phyloP scores from a whole-genome alignment of 2,797 vertebrate species.

The Lithobates sylvaticus region DNA sequence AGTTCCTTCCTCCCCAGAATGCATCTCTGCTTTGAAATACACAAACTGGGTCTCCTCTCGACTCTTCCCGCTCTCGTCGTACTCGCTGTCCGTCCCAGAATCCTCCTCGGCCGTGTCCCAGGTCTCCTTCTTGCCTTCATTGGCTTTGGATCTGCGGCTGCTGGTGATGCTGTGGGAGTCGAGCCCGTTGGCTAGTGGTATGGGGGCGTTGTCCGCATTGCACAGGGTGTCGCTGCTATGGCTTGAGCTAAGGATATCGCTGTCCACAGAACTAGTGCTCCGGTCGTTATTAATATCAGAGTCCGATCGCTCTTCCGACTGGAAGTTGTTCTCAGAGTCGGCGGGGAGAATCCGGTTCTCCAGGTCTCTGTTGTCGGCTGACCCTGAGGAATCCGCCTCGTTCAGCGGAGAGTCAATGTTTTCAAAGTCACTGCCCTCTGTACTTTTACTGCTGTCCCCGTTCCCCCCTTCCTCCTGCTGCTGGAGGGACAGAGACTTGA shows the following conservation, averaged over 20 bases:
- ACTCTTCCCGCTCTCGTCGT: constrained; percentile 94
- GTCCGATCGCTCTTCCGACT: constrained; percentile 93
- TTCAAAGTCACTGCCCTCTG: constrained; percentile 94
- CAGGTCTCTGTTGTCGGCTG: constrained; percentile 88
- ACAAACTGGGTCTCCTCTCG: constrained; percentile 88
- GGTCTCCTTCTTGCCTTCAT: constrained; percentile 96
- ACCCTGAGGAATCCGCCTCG: constrained; percentile 86
- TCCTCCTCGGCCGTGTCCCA: constrained; percentile 99
- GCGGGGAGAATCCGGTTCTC: constrained; percentile 89
- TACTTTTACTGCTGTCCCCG: constrained; percentile 95
- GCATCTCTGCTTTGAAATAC: constrained; percentile 93
- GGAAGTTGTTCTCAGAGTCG: constrained; percentile 87
- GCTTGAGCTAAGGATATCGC: constrained; percentile 98
- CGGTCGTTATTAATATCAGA: constrained; percentile 97
- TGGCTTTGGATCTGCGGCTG: constrained; percentile 95
- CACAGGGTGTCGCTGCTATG: constrained; percentile 98
- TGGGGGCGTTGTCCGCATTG: constrained; percentile 90
- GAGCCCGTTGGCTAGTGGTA: constrained; percentile 93
- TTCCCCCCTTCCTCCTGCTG: constrained; percentile 87
- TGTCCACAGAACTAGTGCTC: constrained; percentile 98
- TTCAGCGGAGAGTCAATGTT: constrained; percentile 91
- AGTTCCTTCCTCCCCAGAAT: constrained; percentile 81
- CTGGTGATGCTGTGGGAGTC: constrained; percentile 98
- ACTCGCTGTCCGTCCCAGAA: constrained; percentile 97
- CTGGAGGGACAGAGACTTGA: constrained; percentile 93